Evolutionary conservation across 1,140 invertebrate genomes (phyloP).

Genomic region (Mercenaria mercenaria): DNA sequence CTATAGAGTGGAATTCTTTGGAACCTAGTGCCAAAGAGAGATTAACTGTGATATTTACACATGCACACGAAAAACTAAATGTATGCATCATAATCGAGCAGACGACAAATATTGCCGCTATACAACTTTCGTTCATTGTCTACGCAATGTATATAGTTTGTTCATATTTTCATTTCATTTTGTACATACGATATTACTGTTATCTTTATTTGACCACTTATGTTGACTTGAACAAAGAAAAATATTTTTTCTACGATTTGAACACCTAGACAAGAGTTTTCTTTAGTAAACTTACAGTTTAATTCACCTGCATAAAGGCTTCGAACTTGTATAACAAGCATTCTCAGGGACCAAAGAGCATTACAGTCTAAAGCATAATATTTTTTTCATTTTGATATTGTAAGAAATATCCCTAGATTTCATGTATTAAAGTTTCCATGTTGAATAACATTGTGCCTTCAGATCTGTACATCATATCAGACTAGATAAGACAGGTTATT

Average conservation of each 20-base stretch:
- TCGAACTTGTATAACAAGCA: neutral
- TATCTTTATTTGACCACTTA: neutral
- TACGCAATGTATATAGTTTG: conserved; percentile 21
- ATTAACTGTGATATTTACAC: conserved; percentile 5
- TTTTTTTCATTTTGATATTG: too few species aligned
- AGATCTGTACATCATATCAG: too few species aligned
- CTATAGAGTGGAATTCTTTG: conserved; percentile 19
- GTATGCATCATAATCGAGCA: neutral
- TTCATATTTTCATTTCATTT: neutral
- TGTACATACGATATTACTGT: neutral
- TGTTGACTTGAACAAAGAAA: neutral
- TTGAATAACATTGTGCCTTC: too few species aligned
- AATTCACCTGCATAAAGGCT: too few species aligned
- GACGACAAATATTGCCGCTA: neutral
- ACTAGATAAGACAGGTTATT: too few species aligned
- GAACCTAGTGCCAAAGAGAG: neutral
- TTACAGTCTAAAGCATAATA: neutral
- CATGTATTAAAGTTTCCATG: too few species aligned
- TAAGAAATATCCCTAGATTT: too few species aligned
- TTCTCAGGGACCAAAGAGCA: conserved; percentile 10
- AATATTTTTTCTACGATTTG: too few species aligned
- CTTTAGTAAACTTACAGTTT: neutral
- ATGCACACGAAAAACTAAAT: neutral
- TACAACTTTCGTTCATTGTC: neutral
- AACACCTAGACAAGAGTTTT: neutral